These are phyloP conservation scores for Pachyuromys duprasi DNA, from an alignment of 2,797 vertebrate species.

Conservation along the genomic window DNA sequence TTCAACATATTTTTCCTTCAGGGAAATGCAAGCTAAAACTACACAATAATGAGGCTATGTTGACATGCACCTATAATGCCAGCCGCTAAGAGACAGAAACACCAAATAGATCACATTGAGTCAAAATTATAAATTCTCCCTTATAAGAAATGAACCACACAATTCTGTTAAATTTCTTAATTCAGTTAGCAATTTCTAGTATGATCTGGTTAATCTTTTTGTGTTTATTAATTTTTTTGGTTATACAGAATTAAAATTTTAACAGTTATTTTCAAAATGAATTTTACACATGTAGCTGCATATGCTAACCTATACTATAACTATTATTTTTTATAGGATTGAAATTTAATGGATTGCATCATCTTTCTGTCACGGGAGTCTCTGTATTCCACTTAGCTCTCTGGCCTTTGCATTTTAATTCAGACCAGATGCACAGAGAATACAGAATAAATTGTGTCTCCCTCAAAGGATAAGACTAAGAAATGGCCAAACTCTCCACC, in stretches of 20 bases:
- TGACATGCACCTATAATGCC: too few relatives aligned
- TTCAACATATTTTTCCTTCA: neutral
- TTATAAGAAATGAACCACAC: neutral
- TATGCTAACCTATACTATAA: neutral
- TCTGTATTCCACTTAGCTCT: neutral
- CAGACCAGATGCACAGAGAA: neutral
- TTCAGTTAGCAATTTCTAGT: neutral
- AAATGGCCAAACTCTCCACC: neutral
- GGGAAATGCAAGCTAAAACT: neutral
- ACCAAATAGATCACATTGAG: too few relatives aligned
- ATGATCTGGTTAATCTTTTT: neutral
- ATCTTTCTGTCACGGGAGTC: neutral
- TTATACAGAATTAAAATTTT: constrained; percentile 19
- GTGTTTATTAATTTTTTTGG: too few relatives aligned
- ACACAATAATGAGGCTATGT: neutral
- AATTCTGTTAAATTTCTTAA: constrained; percentile 17
- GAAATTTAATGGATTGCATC: neutral
- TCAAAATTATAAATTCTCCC: neutral
- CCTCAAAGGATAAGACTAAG: neutral
- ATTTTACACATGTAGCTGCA: neutral
- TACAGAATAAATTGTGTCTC: neutral
- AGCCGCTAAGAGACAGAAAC: neutral
- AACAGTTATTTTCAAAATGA: neutral
- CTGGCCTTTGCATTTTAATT: neutral
- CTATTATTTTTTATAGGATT: neutral